Conservation (phyloP, 1,140 invertebrate genomes). For the Thaumetopoea pityocampa region DNA sequence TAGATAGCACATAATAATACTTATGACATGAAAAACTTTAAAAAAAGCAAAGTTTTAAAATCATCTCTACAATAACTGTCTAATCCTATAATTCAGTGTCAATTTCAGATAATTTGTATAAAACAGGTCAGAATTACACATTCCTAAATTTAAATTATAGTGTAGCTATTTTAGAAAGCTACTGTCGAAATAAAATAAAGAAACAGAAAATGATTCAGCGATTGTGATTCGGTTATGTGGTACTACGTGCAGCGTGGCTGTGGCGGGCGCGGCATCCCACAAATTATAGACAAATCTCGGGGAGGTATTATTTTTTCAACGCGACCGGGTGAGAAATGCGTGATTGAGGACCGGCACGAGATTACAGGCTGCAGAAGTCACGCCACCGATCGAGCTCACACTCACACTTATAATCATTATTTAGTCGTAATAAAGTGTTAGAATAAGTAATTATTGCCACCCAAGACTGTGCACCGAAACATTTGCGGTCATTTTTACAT, state of each 20-base stretch:
- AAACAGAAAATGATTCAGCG: conserved; percentile 30
- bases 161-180: conserved; percentile 38
- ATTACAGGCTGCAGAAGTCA: conserved; percentile 59
- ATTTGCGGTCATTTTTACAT: conserved; percentile 22
- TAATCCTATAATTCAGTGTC: conserved; percentile 1
- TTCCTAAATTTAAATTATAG: conserved; percentile 26
- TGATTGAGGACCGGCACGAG: conserved; percentile 67
- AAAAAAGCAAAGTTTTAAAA: background rate
- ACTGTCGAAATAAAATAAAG: conserved; percentile 51
- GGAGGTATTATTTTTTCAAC: conserved; percentile 71
- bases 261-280: conserved; percentile 49
- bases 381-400: conserved; percentile 54
- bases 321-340: conserved; percentile 70
- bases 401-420: conserved; percentile 62
- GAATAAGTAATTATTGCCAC: conserved; percentile 63
- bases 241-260: conserved; percentile 26
- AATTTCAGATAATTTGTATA: conserved; percentile 9
- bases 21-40: conserved; percentile 19
- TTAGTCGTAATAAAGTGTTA: conserved; percentile 69
- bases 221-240: conserved; percentile 19
- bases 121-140: conserved; percentile 20
- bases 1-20: conserved; percentile 11
- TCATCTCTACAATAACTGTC: conserved; percentile 1
- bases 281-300: conserved; percentile 71
- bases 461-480: conserved; percentile 36